These are phyloP conservation scores for Sphinx pinastri DNA, from an alignment of 2,888 invertebrate genomes.

Conservation along the genomic window DNA sequence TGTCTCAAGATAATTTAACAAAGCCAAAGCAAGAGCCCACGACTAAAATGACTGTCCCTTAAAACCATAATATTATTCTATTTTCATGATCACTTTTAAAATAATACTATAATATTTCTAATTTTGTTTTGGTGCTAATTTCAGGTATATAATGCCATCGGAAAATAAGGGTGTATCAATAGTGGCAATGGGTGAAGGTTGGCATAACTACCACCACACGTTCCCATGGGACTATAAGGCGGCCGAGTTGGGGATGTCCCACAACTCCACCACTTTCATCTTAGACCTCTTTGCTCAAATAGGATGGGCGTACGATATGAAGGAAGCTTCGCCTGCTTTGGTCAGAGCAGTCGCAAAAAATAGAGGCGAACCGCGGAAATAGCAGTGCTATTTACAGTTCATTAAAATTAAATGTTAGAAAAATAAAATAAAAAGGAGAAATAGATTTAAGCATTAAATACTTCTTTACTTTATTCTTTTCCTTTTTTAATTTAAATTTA, in stretches of 20 bases:
- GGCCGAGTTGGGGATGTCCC: constrained; percentile 89
- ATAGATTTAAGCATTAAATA: too few relatives aligned
- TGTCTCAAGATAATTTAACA: too few relatives aligned
- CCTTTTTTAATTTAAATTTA: too few relatives aligned
- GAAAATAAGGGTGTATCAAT: constrained; percentile 90
- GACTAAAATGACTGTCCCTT: too few relatives aligned
- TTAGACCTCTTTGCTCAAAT: constrained; percentile 88
- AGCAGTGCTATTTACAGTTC: constrained; percentile 26
- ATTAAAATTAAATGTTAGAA: background rate
- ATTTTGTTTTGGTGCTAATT: constrained; percentile 35
- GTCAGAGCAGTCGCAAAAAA: constrained; percentile 78
- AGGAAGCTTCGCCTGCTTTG: constrained; percentile 84
- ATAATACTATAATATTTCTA: background rate
- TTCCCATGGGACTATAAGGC: constrained; percentile 98
- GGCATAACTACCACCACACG: constrained; percentile 97
- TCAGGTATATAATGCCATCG: constrained; percentile 89
- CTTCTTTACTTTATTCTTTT: too few relatives aligned
- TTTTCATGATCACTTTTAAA: too few relatives aligned
- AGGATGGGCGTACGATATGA: constrained; percentile 91
- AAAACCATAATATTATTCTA: too few relatives aligned
- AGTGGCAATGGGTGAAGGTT: constrained; percentile 92
- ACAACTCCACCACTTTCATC: constrained; percentile 88
- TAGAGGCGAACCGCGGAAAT: constrained; percentile 68
- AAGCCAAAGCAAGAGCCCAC: too few relatives aligned
- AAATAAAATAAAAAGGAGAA: too few relatives aligned